Evolutionary conservation across 2,888 invertebrate species (phyloP).

Genomic region (Morinoia aosen): DNA sequence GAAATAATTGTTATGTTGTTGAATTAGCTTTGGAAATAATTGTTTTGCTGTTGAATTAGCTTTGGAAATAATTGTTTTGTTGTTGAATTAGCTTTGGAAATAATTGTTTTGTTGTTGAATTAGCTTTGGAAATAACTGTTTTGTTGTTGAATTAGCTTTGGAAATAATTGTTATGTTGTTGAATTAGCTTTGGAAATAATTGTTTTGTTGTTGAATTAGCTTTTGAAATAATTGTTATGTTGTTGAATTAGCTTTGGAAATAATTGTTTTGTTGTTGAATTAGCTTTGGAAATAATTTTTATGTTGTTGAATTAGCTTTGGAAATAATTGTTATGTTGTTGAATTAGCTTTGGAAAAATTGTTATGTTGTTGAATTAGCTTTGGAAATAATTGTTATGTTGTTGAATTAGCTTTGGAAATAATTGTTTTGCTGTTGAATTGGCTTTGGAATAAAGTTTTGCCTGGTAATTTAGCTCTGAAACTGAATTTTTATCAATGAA

Average conservation of each 20-base stretch:
- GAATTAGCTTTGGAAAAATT: too few relatives aligned
- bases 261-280: not conserved
- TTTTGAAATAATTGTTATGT: not conserved
- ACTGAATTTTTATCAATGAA: too few relatives aligned
- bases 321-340: too few relatives aligned
- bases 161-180: too few relatives aligned
- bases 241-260: not conserved
- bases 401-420: not conserved
- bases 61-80: not conserved
- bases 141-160: not conserved
- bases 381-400: not conserved
- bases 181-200: too few relatives aligned
- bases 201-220: not conserved
- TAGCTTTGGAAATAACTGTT: not conserved
- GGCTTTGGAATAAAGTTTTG: too few relatives aligned
- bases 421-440: not conserved
- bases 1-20: too few relatives aligned
- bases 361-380: not conserved
- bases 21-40: too few relatives aligned
- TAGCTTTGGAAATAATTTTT: not conserved
- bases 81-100: not conserved
- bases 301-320: not conserved
- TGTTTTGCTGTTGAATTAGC: not conserved
- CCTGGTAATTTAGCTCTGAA: too few relatives aligned
- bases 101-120: not conserved